These are phyloP conservation scores for Rhagoletis zephyria DNA, from an alignment of 1,140 invertebrate species.

Conservation along the genomic window DNA sequence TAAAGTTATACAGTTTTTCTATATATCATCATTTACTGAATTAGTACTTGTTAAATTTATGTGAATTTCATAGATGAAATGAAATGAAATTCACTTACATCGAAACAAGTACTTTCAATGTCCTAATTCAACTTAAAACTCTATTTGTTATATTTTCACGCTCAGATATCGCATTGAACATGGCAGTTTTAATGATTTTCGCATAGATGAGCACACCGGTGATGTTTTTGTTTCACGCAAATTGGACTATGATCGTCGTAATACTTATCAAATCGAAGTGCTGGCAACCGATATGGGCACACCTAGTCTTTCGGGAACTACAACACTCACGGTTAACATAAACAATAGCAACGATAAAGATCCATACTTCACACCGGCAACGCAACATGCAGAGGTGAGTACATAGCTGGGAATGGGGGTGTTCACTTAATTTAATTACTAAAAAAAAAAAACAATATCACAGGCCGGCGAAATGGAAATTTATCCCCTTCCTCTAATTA, in stretches of 20 bases:
- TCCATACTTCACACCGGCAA: slow-evolving; percentile 87
- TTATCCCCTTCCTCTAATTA: too few species aligned
- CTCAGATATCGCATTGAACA: slow-evolving; percentile 80
- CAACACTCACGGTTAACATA: slow-evolving; percentile 84
- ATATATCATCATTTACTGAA: too few species aligned
- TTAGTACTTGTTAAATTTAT: too few species aligned
- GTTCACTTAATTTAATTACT: too few species aligned
- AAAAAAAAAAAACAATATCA: too few species aligned
- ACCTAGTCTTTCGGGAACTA: slow-evolving; percentile 85
- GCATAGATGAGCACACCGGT: slow-evolving; percentile 83
- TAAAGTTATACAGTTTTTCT: too few species aligned
- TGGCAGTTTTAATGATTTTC: slow-evolving; percentile 89
- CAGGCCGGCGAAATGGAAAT: too few species aligned
- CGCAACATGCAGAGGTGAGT: slow-evolving; percentile 85
- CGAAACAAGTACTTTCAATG: too few species aligned
- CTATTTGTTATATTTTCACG: background rate
- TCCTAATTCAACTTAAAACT: background rate
- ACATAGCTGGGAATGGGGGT: background rate
- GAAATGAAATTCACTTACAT: too few species aligned
- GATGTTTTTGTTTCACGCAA: slow-evolving; percentile 83
- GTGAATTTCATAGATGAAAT: too few species aligned
- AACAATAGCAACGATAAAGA: slow-evolving; percentile 91
- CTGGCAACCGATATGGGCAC: slow-evolving; percentile 87
- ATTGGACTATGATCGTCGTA: slow-evolving; percentile 87
- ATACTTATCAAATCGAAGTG: slow-evolving; percentile 85